Percentiles rank a stretch among this genome's conserved stretches.
phyloP scores from a whole-genome alignment of 2,797 vertebrate genomes.

The Acrossocheilus fasciatus region DNA sequence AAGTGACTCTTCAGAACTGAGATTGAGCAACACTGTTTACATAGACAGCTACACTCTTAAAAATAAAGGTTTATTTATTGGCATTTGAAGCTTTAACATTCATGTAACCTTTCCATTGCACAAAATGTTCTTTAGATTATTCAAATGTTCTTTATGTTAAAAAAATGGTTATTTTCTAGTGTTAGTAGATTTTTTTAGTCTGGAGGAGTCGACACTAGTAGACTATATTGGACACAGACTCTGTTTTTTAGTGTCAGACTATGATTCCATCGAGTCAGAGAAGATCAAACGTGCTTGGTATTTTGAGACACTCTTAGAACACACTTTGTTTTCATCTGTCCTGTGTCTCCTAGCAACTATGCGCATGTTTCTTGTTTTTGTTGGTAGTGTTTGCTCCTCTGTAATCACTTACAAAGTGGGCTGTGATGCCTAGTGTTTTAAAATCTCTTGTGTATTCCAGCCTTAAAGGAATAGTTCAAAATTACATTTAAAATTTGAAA shows the following conservation, averaged over 20 bases:
- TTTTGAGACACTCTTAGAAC: neutral
- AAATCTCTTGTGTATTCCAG: neutral
- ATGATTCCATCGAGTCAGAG: neutral
- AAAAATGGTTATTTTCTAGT: no score
- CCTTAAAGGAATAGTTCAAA: neutral
- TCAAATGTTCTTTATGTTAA: no score
- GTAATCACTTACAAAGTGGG: neutral
- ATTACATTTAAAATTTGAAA: neutral
- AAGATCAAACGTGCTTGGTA: neutral
- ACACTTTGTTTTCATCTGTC: neutral
- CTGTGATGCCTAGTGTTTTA: neutral
- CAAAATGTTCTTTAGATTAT: neutral
- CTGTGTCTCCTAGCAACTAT: neutral
- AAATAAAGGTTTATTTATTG: neutral
- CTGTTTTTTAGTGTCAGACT: neutral
- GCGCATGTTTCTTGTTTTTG: neutral
- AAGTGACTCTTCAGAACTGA: neutral
- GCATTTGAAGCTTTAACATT: neutral
- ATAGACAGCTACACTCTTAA: neutral
- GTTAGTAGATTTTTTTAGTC: no score
- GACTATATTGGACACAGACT: neutral
- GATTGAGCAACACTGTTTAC: neutral
- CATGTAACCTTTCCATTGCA: neutral
- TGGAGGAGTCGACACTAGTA: neutral
- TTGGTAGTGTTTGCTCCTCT: neutral